Evolutionary conservation across 2,797 vertebrate genomes (phyloP).

Genomic region (Lutjanus argentimaculatus): DNA sequence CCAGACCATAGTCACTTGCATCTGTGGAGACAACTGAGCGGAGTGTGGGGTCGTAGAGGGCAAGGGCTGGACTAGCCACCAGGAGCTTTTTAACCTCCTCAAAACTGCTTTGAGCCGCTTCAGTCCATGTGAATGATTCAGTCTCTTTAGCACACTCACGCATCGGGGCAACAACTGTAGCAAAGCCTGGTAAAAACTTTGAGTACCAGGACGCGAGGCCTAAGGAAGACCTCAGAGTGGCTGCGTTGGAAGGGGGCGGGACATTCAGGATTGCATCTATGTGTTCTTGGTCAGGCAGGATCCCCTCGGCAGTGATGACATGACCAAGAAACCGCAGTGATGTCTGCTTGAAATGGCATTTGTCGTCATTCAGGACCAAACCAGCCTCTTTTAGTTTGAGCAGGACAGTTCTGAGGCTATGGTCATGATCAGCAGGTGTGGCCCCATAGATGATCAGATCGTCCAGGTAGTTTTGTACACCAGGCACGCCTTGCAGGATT

Average conservation of each 20-base stretch:
- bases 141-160: too few species aligned
- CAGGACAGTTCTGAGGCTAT: background rate
- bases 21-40: background rate
- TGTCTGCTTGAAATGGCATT: constrained; percentile 11
- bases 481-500: too few species aligned
- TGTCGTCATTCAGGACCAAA: constrained; percentile 20
- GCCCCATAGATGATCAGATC: too few species aligned
- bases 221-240: constrained; percentile 23
- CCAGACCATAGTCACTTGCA: background rate
- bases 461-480: too few species aligned
- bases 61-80: too few species aligned
- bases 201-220: constrained; percentile 37
- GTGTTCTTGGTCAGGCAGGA: constrained; percentile 41
- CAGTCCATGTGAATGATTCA: too few species aligned
- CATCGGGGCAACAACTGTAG: too few species aligned
- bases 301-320: constrained; percentile 18
- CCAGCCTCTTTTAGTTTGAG: constrained; percentile 13
- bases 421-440: too few species aligned
- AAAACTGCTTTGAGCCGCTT: too few species aligned
- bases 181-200: too few species aligned
- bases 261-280: constrained; percentile 21
- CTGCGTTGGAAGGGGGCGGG: background rate
- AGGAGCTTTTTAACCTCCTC: too few species aligned
- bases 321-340: constrained; percentile 11
- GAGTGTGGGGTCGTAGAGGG: background rate